Percentiles rank a stretch among this genome's conserved stretches.
Conservation (phyloP, 35 echinoderm and acorn worm species). For the Heliocidaris tuberculata region DNA sequence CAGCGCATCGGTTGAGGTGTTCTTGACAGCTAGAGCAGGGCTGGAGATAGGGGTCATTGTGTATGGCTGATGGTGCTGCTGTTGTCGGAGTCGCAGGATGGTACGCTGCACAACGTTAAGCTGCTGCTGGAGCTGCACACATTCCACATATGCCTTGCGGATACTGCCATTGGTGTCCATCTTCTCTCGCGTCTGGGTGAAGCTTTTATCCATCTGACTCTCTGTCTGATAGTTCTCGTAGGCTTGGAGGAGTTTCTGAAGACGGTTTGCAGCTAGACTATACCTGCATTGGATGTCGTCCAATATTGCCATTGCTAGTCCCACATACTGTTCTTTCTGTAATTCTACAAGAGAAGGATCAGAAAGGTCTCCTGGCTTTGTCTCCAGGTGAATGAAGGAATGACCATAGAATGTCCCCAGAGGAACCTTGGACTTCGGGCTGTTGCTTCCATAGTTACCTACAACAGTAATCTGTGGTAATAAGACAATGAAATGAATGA, state of each 20-base stretch:
- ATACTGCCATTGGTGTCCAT: constrained; percentile 51
- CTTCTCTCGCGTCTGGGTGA: constrained; percentile 24
- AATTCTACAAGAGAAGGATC: constrained; percentile 42
- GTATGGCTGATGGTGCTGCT: not conserved
- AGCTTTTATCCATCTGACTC: constrained; percentile 32
- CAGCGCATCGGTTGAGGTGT: constrained; percentile 84
- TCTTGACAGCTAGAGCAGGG: constrained; percentile 54
- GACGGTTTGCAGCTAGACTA: constrained; percentile 81
- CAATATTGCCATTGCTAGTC: constrained; percentile 63
- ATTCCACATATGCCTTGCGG: constrained; percentile 56
- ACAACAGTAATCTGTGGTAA: constrained; percentile 88
- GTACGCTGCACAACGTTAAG: constrained; percentile 77
- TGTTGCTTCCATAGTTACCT: constrained; percentile 93
- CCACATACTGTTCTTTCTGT: constrained; percentile 78
- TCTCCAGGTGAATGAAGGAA: constrained; percentile 52
- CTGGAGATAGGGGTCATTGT: constrained; percentile 24
- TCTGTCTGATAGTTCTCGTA: constrained; percentile 16
- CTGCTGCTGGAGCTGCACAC: constrained; percentile 74
- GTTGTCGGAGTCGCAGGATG: constrained; percentile 59
- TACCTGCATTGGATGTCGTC: constrained; percentile 96
- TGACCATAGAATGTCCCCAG: constrained; percentile 95
- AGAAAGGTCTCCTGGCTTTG: constrained; percentile 44
- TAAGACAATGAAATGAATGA: not conserved
- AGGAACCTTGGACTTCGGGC: constrained; percentile 87
- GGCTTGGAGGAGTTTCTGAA: constrained; percentile 59